Evolutionary conservation across 2,113 vertebrate species (phyloP).

Genomic region (Lepidothrix coronata): DNA sequence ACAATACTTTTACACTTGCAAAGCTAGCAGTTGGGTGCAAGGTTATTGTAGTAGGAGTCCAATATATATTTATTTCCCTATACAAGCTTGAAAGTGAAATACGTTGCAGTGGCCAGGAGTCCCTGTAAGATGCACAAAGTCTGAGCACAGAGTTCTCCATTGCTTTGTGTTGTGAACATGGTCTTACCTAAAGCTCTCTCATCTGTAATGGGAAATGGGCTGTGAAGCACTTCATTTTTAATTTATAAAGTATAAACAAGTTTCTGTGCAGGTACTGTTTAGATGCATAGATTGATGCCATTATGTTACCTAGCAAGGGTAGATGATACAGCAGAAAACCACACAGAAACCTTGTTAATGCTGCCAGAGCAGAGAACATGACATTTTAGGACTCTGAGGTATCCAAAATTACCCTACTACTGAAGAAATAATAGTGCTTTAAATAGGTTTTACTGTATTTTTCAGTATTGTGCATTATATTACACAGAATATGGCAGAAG

Average conservation of each 20-base stretch:
- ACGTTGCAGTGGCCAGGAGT: background rate
- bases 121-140: background rate
- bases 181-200: background rate
- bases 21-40: background rate
- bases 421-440: background rate
- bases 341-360: background rate
- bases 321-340: background rate
- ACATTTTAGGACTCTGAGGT: background rate
- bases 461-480: background rate
- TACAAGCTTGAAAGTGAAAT: background rate
- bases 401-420: background rate
- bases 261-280: background rate
- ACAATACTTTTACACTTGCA: background rate
- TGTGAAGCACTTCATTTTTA: background rate
- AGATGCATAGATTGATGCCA: background rate
- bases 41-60: background rate
- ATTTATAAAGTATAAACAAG: background rate
- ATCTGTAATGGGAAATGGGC: background rate
- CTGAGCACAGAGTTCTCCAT: background rate
- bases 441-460: background rate
- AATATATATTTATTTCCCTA: background rate
- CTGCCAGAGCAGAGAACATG: background rate
- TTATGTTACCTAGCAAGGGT: background rate
- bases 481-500: background rate
- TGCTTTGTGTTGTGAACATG: background rate